These are phyloP conservation scores for Tenthredo notha DNA, from an alignment of 2,888 invertebrate species.

Conservation along the genomic window DNA sequence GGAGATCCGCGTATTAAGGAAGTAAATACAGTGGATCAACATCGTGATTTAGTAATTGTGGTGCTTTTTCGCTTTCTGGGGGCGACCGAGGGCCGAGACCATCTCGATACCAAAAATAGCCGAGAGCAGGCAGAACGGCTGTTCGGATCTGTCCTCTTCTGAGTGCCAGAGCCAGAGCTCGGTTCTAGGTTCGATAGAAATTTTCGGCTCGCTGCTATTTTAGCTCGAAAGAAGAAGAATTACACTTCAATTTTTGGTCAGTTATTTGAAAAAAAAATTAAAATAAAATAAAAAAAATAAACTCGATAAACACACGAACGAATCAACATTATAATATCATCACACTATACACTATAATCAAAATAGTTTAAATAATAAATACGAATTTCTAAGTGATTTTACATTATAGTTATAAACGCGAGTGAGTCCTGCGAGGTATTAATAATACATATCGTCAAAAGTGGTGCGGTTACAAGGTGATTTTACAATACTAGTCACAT, in stretches of 20 bases:
- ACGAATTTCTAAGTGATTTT: slow-evolving; percentile 22
- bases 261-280: background rate
- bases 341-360: background rate
- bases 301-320: slow-evolving; percentile 44
- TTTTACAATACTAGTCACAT: slow-evolving; percentile 22
- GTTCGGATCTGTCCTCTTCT: slow-evolving; percentile 59
- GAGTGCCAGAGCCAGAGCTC: slow-evolving; percentile 63
- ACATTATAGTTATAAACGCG: slow-evolving; percentile 29
- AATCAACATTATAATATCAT: background rate
- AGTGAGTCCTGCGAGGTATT: slow-evolving; percentile 24
- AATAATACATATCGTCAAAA: slow-evolving; percentile 33
- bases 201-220: slow-evolving; percentile 63
- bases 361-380: background rate
- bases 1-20: slow-evolving; percentile 18
- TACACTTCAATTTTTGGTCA: slow-evolving; percentile 17
- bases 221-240: slow-evolving; percentile 40
- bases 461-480: slow-evolving; percentile 41
- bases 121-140: slow-evolving; percentile 68
- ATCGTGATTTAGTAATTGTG: slow-evolving; percentile 23
- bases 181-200: slow-evolving; percentile 68
- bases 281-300: no score
- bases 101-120: slow-evolving; percentile 69
- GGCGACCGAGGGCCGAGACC: slow-evolving; percentile 58
- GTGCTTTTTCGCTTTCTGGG: slow-evolving; percentile 46
- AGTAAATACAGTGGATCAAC: slow-evolving; percentile 24